Percentiles rank a stretch among this genome's conserved stretches.
These are phyloP conservation scores for Aproaerema taeniolella DNA, from an alignment of 2,888 invertebrate species.

Conservation along the genomic window DNA sequence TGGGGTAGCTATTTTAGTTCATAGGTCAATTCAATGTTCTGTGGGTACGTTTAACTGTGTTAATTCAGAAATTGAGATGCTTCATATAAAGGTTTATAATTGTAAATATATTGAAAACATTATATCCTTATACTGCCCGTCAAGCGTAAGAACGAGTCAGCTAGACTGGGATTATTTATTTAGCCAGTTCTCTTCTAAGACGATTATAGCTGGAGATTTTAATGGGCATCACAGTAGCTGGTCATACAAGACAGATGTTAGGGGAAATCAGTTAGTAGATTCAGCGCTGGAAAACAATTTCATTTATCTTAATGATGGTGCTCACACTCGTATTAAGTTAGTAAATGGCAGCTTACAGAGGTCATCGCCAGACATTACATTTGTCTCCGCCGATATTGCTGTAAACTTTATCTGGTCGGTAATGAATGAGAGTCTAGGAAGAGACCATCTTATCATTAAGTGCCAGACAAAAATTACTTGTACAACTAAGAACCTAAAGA, in stretches of 20 bases:
- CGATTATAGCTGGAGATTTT: background rate
- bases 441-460: background rate
- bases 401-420: background rate
- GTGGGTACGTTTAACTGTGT: background rate
- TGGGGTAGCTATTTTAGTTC: constrained; percentile 11
- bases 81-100: constrained; percentile 8
- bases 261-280: background rate
- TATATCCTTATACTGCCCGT: constrained; percentile 5
- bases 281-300: background rate
- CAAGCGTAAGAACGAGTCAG: background rate
- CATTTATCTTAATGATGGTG: background rate
- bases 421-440: background rate
- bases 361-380: constrained; percentile 1
- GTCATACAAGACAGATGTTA: constrained; percentile 1
- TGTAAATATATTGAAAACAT: background rate
- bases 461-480: background rate
- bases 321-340: background rate
- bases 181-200: background rate
- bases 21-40: constrained; percentile 11
- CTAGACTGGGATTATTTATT: constrained; percentile 3
- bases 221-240: constrained; percentile 1
- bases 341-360: constrained; percentile 1
- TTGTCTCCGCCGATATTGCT: constrained; percentile 6
- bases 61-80: constrained; percentile 9
- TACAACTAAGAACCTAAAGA: background rate